These are phyloP conservation scores for Willisornis vidua DNA, from an alignment of 2,113 vertebrate genomes.

Conservation along the genomic window DNA sequence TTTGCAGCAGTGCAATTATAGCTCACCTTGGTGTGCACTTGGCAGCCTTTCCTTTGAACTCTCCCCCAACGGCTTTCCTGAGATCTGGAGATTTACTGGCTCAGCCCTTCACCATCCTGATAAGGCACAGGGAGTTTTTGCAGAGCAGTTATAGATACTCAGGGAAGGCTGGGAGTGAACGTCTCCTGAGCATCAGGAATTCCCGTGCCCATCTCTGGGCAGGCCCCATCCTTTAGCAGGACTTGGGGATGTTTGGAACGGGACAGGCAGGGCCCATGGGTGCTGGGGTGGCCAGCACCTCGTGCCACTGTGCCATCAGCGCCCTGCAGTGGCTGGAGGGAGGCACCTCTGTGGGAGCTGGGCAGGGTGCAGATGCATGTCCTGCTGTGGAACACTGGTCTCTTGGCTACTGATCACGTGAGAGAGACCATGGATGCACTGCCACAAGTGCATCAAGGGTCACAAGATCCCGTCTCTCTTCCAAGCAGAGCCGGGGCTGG, in stretches of 20 bases:
- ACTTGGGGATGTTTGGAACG: not conserved
- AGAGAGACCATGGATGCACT: rapidly evolving
- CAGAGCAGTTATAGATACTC: not conserved
- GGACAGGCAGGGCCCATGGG: not conserved
- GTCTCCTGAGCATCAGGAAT: not conserved
- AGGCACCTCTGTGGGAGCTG: not conserved
- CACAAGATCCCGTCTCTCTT: not conserved
- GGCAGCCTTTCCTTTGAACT: slow-evolving; percentile 23
- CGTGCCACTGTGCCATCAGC: not conserved
- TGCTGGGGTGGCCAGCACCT: not conserved
- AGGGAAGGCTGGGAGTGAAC: not conserved
- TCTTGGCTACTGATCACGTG: rapidly evolving
- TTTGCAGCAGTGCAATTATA: not conserved
- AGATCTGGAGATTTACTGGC: not conserved
- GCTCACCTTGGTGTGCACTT: not conserved
- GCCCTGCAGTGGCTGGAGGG: not conserved
- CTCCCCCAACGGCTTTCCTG: not conserved
- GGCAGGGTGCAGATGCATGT: not conserved
- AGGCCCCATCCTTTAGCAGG: not conserved
- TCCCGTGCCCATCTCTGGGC: not conserved
- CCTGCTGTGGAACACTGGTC: rapidly evolving
- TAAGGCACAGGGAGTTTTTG: not conserved
- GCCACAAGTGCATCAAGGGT: not conserved
- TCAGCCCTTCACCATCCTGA: not conserved
- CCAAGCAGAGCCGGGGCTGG: not conserved